Evolutionary conservation across 2,113 vertebrate genomes (phyloP).

Genomic region (Sorex fumeus): DNA sequence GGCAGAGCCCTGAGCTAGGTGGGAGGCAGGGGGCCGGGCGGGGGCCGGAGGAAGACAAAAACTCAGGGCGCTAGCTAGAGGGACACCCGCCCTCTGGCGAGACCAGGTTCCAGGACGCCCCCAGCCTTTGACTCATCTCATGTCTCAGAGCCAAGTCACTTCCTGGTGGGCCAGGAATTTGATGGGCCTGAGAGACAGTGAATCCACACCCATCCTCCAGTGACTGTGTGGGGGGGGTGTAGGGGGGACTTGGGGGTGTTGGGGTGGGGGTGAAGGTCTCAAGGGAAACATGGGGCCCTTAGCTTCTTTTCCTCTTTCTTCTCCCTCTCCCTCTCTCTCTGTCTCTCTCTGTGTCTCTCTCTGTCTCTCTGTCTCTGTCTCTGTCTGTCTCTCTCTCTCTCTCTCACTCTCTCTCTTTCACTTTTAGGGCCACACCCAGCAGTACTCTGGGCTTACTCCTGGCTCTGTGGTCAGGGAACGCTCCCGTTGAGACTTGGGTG

Average conservation of each 20-base stretch:
- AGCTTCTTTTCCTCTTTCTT: too few species aligned
- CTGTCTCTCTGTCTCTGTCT: too few species aligned
- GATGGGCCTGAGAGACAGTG: not conserved
- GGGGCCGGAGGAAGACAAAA: not conserved
- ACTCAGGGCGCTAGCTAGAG: not conserved
- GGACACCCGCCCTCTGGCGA: not conserved
- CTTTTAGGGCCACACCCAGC: not conserved
- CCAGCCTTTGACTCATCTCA: not conserved
- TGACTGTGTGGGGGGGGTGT: not conserved
- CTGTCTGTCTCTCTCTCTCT: not conserved
- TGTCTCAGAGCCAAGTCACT: slow-evolving; percentile 59
- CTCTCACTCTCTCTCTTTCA: too few species aligned
- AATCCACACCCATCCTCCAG: not conserved
- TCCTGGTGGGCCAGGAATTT: not conserved
- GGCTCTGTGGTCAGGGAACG: too few species aligned
- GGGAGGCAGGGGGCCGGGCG: not conserved
- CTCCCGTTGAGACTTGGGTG: too few species aligned
- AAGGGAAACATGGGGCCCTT: not conserved
- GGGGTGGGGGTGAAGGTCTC: not conserved
- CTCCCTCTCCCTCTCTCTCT: not conserved
- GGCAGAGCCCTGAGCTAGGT: not conserved
- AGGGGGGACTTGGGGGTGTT: not conserved
- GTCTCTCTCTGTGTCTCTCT: not conserved
- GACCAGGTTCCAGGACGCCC: not conserved
- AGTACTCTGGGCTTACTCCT: too few species aligned